These are phyloP conservation scores for Micromussa lordhowensis DNA, from an alignment of 92 coral and sea anemone species.

Conservation along the genomic window DNA sequence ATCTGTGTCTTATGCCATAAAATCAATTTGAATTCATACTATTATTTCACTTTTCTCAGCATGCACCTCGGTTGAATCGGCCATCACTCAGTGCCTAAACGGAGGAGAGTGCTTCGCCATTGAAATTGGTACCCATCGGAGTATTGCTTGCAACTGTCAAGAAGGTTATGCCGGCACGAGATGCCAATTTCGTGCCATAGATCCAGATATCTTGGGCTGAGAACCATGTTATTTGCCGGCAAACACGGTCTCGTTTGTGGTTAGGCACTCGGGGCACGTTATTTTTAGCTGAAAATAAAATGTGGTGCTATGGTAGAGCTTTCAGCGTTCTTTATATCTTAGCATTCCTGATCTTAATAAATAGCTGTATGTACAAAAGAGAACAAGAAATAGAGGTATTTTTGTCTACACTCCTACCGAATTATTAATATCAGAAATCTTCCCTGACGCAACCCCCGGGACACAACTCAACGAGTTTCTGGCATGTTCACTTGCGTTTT, in stretches of 20 bases:
- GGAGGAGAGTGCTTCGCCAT: constrained; percentile 13
- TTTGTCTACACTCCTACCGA: no score
- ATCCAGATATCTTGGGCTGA: background rate
- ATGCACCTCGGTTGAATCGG: background rate
- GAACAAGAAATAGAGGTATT: no score
- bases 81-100: background rate
- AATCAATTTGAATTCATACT: background rate
- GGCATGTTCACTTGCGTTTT: no score
- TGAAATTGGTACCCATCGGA: background rate
- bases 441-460: no score
- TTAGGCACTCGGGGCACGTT: background rate
- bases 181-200: background rate
- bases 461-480: no score
- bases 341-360: no score
- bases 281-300: background rate
- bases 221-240: background rate
- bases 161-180: background rate
- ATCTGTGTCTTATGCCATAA: background rate
- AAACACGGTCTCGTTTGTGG: background rate
- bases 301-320: background rate
- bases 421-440: no score
- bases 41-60: constrained; percentile 15
- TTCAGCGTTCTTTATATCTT: background rate
- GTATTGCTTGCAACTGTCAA: background rate
- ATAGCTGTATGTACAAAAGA: no score